phyloP scores from a whole-genome alignment of 2,888 invertebrate genomes.

The Chymomyza procnemis region DNA sequence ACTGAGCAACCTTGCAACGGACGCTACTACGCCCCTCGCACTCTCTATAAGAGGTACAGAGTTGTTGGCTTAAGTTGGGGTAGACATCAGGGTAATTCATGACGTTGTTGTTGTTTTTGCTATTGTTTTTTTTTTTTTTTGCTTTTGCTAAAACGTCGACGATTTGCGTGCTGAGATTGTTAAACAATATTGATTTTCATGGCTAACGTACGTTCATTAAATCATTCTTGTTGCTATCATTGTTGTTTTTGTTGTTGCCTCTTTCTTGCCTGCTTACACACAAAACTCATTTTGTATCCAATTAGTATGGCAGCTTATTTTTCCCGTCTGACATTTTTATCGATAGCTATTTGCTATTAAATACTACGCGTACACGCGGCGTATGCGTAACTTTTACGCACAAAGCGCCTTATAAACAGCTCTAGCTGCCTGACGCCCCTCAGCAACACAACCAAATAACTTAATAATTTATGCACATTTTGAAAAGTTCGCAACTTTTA shows the following conservation, averaged over 20 bases:
- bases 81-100: constrained; percentile 37
- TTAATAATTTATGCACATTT: constrained; percentile 38
- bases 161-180: constrained; percentile 60
- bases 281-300: constrained; percentile 43
- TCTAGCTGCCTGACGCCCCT: not conserved
- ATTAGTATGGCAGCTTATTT: constrained; percentile 37
- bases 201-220: constrained; percentile 41
- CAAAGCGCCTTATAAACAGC: not conserved
- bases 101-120: constrained; percentile 15
- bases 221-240: constrained; percentile 29
- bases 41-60: constrained; percentile 5
- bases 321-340: constrained; percentile 22
- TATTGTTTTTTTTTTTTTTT: no score
- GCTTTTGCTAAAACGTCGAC: not conserved
- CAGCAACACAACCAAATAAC: constrained; percentile 26
- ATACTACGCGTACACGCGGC: constrained; percentile 39
- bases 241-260: constrained; percentile 1
- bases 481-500: constrained; percentile 4
- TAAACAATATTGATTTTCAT: constrained; percentile 61
- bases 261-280: constrained; percentile 8
- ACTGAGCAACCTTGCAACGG: constrained; percentile 28
- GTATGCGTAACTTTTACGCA: constrained; percentile 3
- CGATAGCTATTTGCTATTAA: constrained; percentile 19
- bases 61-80: not conserved
- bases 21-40: not conserved